A percentile compares a stretch with the other conserved stretches of the same genome.
Conservation (phyloP, 2,888 invertebrate genomes). For the Muschampia plurimacula region DNA sequence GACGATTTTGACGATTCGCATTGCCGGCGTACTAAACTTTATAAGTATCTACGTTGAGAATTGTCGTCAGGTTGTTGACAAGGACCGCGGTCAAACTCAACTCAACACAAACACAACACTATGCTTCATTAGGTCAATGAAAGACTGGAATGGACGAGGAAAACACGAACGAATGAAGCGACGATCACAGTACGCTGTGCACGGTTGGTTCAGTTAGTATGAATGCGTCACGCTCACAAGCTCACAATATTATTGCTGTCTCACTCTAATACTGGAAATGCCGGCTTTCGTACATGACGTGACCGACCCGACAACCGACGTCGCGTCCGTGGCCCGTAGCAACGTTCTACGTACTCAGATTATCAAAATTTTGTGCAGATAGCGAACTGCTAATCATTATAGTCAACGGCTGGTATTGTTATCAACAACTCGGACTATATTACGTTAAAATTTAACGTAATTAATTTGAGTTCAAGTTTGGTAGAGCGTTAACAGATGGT, state of each 20-base stretch:
- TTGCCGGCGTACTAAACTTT: slow-evolving; percentile 30
- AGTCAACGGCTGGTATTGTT: not conserved
- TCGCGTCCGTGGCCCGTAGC: slow-evolving; percentile 12
- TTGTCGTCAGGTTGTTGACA: slow-evolving; percentile 6
- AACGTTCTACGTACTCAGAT: slow-evolving; percentile 9
- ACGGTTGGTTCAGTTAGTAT: slow-evolving; percentile 40
- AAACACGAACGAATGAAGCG: slow-evolving; percentile 8
- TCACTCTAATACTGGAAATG: slow-evolving; percentile 52
- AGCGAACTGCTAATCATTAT: not conserved
- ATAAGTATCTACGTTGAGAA: not conserved
- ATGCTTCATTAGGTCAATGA: slow-evolving; percentile 35
- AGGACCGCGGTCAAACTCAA: slow-evolving; percentile 10
- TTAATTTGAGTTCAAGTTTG: no score
- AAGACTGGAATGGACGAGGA: not conserved
- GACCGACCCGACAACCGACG: slow-evolving; percentile 1
- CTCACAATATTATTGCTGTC: slow-evolving; percentile 54
- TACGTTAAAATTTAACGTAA: no score
- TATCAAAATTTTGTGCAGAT: slow-evolving; percentile 1
- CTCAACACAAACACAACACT: not conserved
- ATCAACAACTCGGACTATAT: not conserved
- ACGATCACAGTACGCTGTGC: slow-evolving; percentile 44
- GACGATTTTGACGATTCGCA: no score
- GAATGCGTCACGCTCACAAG: slow-evolving; percentile 45
- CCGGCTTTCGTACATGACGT: slow-evolving; percentile 19
- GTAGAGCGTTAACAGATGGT: no score